Evolutionary conservation across 2,888 invertebrate genomes (phyloP), one percentile per base, ranked within the genome.

Genomic region (Margaritifera margaritifera): DNA sequence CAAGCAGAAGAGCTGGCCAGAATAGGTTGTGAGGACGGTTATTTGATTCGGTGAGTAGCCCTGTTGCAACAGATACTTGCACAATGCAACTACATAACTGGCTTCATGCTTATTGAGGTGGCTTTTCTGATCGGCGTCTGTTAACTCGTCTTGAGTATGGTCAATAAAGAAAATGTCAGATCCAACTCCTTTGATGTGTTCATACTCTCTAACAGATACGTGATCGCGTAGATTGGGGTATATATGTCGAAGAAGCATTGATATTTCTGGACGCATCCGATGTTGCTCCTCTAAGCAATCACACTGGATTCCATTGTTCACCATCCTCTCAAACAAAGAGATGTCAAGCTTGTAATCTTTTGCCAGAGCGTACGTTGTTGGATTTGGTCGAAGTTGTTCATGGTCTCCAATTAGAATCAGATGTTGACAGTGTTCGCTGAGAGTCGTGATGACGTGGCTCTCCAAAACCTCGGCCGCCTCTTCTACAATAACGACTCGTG

Each of bases 381-480:
- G 93, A 27, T 92, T 92, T 0, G 96, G 96, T 52, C 93, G 91
- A 0, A 96, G 91, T 85, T 96, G 96, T 86, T 94, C 92, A 87
- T 96, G 96, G 89, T 96, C 95, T 60, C 89, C 96, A 74, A 96
- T 95, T 19, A 96, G 92, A 82, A 97, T 94, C 1, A 95, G 92
- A 87, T 97, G 96, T 86, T 96, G 91, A 74, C 95, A 94, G 60
- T 92, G 89, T 31, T 92, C 89, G 0, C 94, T 94, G 24, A 96
- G 90, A 0, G 95, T 93, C 0, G 94, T 93, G 0, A 96, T 90
- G 19, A 96, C 93, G 85, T 96, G 96, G 0, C 94, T 92, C 87
- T 97, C 97, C 52, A 96, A 89, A 0, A 96, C 94, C 90, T 96
- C 96, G 0, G 95, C 96, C 0, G 96, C 96, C 90, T 97, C 97